Conservation (phyloP, 2,888 invertebrate genomes). For the Torymus auratus region DNA sequence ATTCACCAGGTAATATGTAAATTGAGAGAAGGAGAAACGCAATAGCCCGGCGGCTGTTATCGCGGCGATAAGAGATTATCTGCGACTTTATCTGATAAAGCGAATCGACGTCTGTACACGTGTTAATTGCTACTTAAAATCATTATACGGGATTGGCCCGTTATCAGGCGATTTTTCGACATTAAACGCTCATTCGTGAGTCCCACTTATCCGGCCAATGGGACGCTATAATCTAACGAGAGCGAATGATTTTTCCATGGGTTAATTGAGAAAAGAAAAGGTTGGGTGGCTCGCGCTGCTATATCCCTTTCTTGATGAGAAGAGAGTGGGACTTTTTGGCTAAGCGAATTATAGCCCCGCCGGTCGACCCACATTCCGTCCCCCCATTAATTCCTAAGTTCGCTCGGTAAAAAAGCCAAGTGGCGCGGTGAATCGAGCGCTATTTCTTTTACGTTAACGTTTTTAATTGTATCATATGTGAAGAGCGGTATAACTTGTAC, state of each 20-base stretch:
- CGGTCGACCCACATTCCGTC: slow-evolving; percentile 10
- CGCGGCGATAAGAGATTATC: neutral
- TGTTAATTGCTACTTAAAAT: slow-evolving; percentile 10
- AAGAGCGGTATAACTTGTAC: too few relatives aligned
- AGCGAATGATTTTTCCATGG: slow-evolving; percentile 30
- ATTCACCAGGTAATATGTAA: too few relatives aligned
- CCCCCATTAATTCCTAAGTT: slow-evolving; percentile 12
- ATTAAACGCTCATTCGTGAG: neutral
- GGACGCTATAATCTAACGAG: slow-evolving; percentile 33
- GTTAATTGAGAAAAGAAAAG: too few relatives aligned
- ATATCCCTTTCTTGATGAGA: neutral
- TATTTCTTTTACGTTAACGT: too few relatives aligned
- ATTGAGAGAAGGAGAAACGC: too few relatives aligned
- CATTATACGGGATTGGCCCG: neutral
- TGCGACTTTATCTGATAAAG: slow-evolving; percentile 17
- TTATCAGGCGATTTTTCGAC: slow-evolving; percentile 7
- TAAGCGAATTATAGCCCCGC: neutral
- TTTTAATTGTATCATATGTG: too few relatives aligned
- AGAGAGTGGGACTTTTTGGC: slow-evolving; percentile 16
- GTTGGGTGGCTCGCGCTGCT: neutral
- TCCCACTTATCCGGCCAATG: slow-evolving; percentile 14
- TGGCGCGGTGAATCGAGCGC: neutral
- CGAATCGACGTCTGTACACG: neutral
- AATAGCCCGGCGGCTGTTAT: neutral
- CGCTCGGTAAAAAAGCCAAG: neutral